Evolutionary conservation across 2,113 vertebrate species (phyloP).

Genomic region (Heloderma charlesbogerti): DNA sequence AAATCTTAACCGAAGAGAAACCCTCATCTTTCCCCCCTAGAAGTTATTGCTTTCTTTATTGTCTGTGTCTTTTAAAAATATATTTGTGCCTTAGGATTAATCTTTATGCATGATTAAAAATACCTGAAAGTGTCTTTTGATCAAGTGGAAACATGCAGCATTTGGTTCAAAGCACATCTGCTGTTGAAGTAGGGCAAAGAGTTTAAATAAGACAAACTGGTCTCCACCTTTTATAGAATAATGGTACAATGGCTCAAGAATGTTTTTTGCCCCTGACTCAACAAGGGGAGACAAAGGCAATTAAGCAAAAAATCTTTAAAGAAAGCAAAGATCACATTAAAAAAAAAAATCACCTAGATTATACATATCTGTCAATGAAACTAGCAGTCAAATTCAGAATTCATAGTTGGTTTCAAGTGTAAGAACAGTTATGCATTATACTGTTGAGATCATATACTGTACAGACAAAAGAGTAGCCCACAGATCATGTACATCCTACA

Average conservation of each 20-base stretch:
- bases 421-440: neutral
- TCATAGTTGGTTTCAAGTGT: neutral
- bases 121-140: neutral
- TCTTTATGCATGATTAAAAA: slow-evolving; percentile 27
- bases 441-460: neutral
- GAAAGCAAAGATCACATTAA: neutral
- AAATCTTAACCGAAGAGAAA: neutral
- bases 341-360: neutral
- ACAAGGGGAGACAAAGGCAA: neutral
- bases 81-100: neutral
- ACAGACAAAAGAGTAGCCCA: neutral
- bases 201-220: neutral
- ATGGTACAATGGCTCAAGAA: neutral
- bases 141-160: neutral
- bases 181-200: slow-evolving; percentile 4
- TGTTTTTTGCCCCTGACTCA: too few relatives aligned
- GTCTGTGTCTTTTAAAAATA: neutral
- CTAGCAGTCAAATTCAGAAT: neutral
- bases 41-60: neutral
- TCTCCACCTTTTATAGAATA: neutral
- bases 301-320: neutral
- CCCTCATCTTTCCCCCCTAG: neutral
- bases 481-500: neutral
- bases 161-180: slow-evolving; percentile 9
- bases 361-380: neutral